Percentiles rank a stretch among this genome's conserved stretches.
Conservation (phyloP, 2,888 invertebrate species). For the Cryptus armator region DNA sequence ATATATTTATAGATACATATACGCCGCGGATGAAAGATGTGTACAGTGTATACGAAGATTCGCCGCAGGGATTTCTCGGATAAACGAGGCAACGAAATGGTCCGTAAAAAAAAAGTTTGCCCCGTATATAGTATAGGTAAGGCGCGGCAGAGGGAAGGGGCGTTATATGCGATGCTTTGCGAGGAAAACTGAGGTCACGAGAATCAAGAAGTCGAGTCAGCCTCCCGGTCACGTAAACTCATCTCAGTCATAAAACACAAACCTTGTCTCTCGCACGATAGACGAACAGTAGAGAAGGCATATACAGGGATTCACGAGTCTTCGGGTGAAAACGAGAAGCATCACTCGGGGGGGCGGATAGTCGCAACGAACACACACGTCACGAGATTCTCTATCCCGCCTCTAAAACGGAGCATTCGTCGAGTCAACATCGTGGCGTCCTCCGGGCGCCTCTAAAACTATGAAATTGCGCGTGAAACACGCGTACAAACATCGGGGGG, state of each 20-base stretch:
- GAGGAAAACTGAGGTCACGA: conserved; percentile 41
- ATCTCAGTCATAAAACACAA: conserved; percentile 77
- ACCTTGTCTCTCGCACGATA: conserved; percentile 61
- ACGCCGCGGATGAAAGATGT: conserved; percentile 32
- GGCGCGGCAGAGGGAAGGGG: conserved; percentile 51
- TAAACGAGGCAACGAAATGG: conserved; percentile 66
- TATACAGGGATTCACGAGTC: not conserved
- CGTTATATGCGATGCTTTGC: conserved; percentile 7
- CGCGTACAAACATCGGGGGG: conserved; percentile 52
- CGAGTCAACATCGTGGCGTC: conserved; percentile 46
- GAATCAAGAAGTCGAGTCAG: conserved; percentile 61
- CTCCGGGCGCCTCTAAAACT: conserved; percentile 51
- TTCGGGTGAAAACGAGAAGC: conserved; percentile 48
- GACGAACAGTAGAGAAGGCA: conserved; percentile 8
- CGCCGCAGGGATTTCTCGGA: conserved; percentile 52
- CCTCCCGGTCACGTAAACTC: conserved; percentile 83
- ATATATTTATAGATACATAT: not conserved
- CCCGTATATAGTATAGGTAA: conserved; percentile 38
- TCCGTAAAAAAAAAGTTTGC: conserved; percentile 58
- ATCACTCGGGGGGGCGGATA: conserved; percentile 26
- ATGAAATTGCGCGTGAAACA: conserved; percentile 63
- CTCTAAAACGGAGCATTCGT: conserved; percentile 42
- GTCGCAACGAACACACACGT: conserved; percentile 35
- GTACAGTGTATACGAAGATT: conserved; percentile 41
- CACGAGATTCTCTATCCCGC: conserved; percentile 18